These are phyloP conservation scores for Marmota flaviventris DNA, from an alignment of 2,113 vertebrate species.

Conservation along the genomic window DNA sequence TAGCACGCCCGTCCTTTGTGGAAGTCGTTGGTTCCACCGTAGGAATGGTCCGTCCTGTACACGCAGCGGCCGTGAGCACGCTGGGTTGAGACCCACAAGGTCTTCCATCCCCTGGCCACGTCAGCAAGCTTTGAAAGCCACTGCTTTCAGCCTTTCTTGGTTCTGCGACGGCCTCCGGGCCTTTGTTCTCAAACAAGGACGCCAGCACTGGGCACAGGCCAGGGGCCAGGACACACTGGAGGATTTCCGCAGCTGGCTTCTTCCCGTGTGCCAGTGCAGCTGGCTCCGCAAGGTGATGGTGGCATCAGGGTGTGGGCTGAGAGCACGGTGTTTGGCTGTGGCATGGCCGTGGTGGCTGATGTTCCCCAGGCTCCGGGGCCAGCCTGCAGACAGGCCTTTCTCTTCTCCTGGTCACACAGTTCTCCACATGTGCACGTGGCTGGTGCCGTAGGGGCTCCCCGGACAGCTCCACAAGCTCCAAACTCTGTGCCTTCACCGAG, in stretches of 20 bases:
- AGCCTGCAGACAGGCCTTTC: accelerated
- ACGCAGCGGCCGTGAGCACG: accelerated
- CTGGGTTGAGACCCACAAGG: neutral
- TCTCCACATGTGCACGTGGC: neutral
- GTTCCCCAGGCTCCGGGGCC: neutral
- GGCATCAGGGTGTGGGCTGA: neutral
- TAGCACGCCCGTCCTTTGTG: no score
- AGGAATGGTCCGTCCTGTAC: accelerated
- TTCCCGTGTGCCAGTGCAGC: accelerated
- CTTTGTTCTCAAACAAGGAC: constrained; percentile 68
- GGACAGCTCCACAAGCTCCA: accelerated
- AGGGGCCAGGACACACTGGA: constrained; percentile 37
- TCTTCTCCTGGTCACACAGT: accelerated
- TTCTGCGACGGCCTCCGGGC: constrained; percentile 51
- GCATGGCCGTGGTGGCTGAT: neutral
- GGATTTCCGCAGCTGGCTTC: neutral
- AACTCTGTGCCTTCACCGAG: accelerated
- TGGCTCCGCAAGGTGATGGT: neutral
- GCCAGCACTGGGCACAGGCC: constrained; percentile 44
- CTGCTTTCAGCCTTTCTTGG: neutral
- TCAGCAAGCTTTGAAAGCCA: neutral
- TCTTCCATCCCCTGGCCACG: neutral
- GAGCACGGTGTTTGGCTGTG: neutral
- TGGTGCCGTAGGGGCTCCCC: neutral
- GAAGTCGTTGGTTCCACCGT: no score